Evolutionary conservation across 2,888 invertebrate genomes (phyloP), one percentile per base, ranked within the genome.

Genomic region (Phortica okadai): DNA sequence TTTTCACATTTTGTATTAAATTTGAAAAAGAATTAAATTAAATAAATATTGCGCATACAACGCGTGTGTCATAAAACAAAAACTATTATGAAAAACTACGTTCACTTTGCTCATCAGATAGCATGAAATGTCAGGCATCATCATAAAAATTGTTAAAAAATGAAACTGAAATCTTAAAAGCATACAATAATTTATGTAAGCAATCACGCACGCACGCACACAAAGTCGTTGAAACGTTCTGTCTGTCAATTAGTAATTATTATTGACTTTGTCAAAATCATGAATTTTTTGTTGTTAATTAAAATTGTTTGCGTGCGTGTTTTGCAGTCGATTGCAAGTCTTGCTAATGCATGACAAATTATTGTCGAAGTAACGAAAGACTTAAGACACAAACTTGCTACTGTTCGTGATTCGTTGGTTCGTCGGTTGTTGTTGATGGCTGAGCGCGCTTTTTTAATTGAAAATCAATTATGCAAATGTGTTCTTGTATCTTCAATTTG

Each of bases 401-500:
- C 50, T 50, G 50, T 50, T 0, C 4, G 33, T 1, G 33, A 33
- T 33, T 33, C 1, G 33, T 33, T 0, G 14, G 14, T 50, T 21
- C 21, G 21, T 21, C 1, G 50, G 50, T 50, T 11, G 14, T 14
- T 6, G 50, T 6, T 21, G 21, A 21, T 6, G 1, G 1, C 3
- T 8, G 14, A 14, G 10, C 14, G 8, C 50, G 50, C 50, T 50
- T 50, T 58, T 45, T 44, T 70, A 67, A 73, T 54, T 41, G 33
- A 25, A 69, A 21, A 59, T 25, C 44, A 42, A 33, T 70, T 79
- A 70, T 76, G 74, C 75, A 78, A 75, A 75, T 80, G 73, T 59
- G 69, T 42, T 74, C 62, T 73, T 75, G 50, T 73, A 33, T 33
- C 33, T 33, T 33, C 33, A 16, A 70, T 77, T 77, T 79, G 75